Percentiles rank a stretch among this genome's conserved stretches.
These are phyloP conservation scores for Pontoporia blainvillei DNA, from an alignment of 2,113 vertebrate species.

Conservation along the genomic window DNA sequence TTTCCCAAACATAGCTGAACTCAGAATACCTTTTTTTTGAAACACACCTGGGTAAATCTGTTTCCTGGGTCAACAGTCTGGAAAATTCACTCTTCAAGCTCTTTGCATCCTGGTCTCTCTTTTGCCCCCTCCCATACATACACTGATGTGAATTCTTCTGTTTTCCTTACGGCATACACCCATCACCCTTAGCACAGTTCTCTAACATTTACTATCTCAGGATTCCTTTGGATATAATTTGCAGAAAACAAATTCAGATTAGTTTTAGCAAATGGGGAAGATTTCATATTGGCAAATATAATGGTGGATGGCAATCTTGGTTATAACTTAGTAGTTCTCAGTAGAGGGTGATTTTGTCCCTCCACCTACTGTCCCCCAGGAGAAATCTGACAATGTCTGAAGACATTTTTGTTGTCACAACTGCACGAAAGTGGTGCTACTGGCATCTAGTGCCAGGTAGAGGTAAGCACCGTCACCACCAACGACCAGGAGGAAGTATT, in stretches of 20 bases:
- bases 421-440: not conserved
- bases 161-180: fast-evolving
- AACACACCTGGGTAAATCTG: not conserved
- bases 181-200: fast-evolving
- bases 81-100: not conserved
- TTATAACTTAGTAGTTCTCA: not conserved
- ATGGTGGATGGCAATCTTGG: not conserved
- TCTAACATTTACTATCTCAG: too few relatives aligned
- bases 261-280: not conserved
- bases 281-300: not conserved
- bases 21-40: not conserved
- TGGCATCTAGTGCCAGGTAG: not conserved
- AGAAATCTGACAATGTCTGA: not conserved
- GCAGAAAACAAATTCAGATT: not conserved
- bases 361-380: too few relatives aligned
- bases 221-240: not conserved
- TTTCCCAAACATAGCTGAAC: not conserved
- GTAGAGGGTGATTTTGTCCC: not conserved
- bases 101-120: too few relatives aligned
- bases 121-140: fast-evolving
- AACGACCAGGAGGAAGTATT: not conserved
- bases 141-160: not conserved
- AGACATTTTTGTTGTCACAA: not conserved
- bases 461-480: not conserved
- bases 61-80: not conserved